These are phyloP conservation scores for Pristiophorus japonicus DNA, from an alignment of 2,113 vertebrate genomes.

Conservation along the genomic window DNA sequence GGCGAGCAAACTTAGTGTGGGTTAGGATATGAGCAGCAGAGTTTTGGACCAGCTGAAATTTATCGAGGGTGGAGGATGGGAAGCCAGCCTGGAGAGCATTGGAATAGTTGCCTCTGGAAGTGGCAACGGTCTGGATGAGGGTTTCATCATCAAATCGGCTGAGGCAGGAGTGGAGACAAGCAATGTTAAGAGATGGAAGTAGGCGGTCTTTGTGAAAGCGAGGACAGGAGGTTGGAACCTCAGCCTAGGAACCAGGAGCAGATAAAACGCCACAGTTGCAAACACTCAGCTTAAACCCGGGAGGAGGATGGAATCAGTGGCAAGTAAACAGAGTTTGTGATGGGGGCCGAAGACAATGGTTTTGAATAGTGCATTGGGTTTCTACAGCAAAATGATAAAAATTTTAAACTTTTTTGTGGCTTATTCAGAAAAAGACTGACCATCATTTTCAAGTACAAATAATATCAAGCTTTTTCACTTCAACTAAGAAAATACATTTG, in stretches of 20 bases:
- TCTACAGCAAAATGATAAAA: neutral
- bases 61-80: no score
- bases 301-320: neutral
- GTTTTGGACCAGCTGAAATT: no score
- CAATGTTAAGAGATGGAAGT: neutral
- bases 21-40: no score
- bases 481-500: no score
- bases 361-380: neutral
- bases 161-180: neutral
- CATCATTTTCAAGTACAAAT: no score
- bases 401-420: neutral
- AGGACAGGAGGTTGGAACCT: neutral
- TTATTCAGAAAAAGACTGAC: neutral
- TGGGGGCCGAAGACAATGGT: neutral
- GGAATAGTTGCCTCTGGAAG: neutral
- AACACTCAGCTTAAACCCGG: neutral
- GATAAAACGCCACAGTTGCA: neutral
- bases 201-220: neutral
- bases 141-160: neutral
- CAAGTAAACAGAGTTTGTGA: neutral
- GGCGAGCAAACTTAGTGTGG: no score
- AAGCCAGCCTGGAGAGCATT: neutral
- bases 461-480: no score
- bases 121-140: neutral
- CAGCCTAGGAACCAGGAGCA: neutral